Conservation (phyloP, 2,113 vertebrate species). For the Sinocyclocheilus anshuiensis region DNA sequence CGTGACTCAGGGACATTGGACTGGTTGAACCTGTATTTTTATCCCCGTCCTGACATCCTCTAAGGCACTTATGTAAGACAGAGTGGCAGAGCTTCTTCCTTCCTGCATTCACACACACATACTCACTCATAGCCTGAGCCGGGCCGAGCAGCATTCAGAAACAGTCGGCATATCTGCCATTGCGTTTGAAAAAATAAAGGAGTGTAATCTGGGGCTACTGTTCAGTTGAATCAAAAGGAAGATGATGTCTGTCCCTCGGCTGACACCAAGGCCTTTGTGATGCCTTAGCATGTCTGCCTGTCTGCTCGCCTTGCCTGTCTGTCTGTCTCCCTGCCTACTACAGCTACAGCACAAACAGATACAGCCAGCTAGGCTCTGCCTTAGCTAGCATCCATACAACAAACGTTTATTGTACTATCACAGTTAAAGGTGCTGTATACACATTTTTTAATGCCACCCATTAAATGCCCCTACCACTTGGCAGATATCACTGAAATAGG, state of each 20-base stretch:
- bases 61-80: slow-evolving; percentile 58
- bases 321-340: slow-evolving; percentile 32
- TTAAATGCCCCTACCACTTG: not conserved
- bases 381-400: not conserved
- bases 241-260: slow-evolving; percentile 52
- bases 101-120: slow-evolving; percentile 26
- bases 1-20: slow-evolving; percentile 56
- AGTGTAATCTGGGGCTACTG: slow-evolving; percentile 48
- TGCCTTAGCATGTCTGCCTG: slow-evolving; percentile 26
- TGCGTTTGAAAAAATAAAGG: slow-evolving; percentile 54
- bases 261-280: slow-evolving; percentile 44
- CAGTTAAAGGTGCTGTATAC: slow-evolving; percentile 1
- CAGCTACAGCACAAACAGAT: slow-evolving; percentile 11
- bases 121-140: not conserved
- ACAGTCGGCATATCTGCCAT: slow-evolving; percentile 39
- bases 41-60: slow-evolving; percentile 56
- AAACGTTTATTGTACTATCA: not conserved
- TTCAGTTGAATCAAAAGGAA: slow-evolving; percentile 48
- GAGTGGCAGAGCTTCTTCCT: slow-evolving; percentile 55
- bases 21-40: slow-evolving; percentile 60
- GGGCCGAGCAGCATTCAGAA: slow-evolving; percentile 44
- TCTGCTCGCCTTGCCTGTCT: slow-evolving; percentile 37
- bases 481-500: not conserved
- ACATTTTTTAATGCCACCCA: not conserved
- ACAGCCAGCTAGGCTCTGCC: slow-evolving; percentile 6